Evolutionary conservation across 2,113 vertebrate species (phyloP).

Genomic region (Hippocampus comes): DNA sequence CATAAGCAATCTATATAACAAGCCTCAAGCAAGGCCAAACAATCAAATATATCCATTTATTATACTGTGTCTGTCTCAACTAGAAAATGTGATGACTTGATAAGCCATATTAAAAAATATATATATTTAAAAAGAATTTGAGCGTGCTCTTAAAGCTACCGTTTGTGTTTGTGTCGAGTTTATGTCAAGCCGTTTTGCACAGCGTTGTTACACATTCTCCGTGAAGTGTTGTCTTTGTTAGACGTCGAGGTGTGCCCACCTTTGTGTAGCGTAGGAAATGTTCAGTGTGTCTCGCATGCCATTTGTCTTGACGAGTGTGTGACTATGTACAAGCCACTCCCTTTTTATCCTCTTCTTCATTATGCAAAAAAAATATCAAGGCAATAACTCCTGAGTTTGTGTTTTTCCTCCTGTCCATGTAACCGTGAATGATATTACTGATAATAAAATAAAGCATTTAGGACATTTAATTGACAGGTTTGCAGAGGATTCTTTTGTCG

Average conservation of each 20-base stretch:
- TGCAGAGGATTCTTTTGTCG: constrained; percentile 39
- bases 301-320: constrained; percentile 63
- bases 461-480: constrained; percentile 52
- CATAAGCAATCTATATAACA: constrained; percentile 51
- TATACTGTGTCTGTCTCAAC: constrained; percentile 57
- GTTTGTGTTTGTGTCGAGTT: constrained; percentile 60
- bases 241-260: constrained; percentile 21
- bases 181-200: constrained; percentile 61
- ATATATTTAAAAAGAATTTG: constrained; percentile 54
- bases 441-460: constrained; percentile 47
- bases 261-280: constrained; percentile 49
- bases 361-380: constrained; percentile 66
- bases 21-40: constrained; percentile 50
- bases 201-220: constrained; percentile 40
- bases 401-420: constrained; percentile 60
- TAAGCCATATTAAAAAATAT: constrained; percentile 79
- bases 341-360: constrained; percentile 38
- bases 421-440: constrained; percentile 43
- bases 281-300: constrained; percentile 64
- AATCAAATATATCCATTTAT: constrained; percentile 49
- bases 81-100: constrained; percentile 65
- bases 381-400: constrained; percentile 74
- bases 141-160: constrained; percentile 54
- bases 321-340: constrained; percentile 50
- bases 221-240: constrained; percentile 39